Base-by-base conservation (phyloP, 2,113 vertebrate genomes). In the Lota lota region DNA sequence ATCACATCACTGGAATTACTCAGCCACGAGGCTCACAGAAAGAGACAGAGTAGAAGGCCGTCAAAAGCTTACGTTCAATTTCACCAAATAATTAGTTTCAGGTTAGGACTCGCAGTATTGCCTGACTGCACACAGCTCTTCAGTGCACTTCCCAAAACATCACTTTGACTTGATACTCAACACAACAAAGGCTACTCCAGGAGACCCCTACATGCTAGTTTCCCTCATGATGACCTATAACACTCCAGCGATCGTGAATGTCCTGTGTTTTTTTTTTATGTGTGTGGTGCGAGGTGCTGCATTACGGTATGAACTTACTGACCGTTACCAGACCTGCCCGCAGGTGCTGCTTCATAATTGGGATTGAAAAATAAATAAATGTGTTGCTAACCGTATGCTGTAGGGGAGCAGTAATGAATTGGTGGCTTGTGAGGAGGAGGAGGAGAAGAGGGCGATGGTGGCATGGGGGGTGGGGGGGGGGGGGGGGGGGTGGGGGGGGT, bases 1-100 rank as follows among this genome's bases (percentile, higher is more conserved):
- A 90, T 86, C 86, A 71, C 79, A 91, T 90, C 83, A 84, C 74
- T 76, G 74, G 72, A 81, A 76, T 83, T 72, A 81, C 63, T 89
- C 86, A 87, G 67, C 77, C 84, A 64, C 84, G 87, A 79, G 76
- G 76, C 73, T 76, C 16, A 56, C 10, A 56, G 53, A 56, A 14
- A n/a, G 53, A n/a, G 53, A 78, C 81, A 77, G 85, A 79, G 75
- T 76, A 14, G 16, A 33, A 66, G 78, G 79, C 68, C 40, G 63
- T 78, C 71, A 66, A 68, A 51, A 68, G 73, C 75, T 85, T 83
- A 66, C 22, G 22, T 70, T 8, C 74, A 75, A 79, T 79, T 87
- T 81, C 53, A 78, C 78, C 77, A 79, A 85, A 85, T 91, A 88
- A 90, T 89, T 88, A 85, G 78, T 79, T 80, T 64, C 63, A 50